Evolutionary conservation across 2,113 vertebrate species (phyloP).

Genomic region (Rostratula benghalensis): DNA sequence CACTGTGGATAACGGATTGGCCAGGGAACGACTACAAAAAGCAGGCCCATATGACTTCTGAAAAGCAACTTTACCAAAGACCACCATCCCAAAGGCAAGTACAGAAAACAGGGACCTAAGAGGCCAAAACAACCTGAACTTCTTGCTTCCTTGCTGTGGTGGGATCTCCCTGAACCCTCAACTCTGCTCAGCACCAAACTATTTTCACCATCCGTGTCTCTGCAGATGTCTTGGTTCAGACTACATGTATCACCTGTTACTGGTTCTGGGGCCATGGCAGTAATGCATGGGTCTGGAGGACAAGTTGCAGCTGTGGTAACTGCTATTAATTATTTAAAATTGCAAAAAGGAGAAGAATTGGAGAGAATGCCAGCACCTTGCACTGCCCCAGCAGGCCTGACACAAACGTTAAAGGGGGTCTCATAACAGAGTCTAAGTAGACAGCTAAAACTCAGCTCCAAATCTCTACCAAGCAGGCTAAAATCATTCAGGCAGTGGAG

Average conservation of each 20-base stretch:
- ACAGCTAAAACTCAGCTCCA: not conserved
- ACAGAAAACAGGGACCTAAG: not conserved
- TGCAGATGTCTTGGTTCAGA: not conserved
- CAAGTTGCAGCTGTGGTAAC: not conserved
- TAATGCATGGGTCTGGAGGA: not conserved
- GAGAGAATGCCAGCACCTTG: not conserved
- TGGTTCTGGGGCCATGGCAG: rapidly evolving
- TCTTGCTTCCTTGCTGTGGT: not conserved
- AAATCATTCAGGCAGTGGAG: not conserved
- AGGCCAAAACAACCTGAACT: not conserved
- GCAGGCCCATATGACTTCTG: not conserved
- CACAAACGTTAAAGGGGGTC: not conserved
- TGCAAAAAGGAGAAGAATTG: not conserved
- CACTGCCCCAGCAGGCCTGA: not conserved
- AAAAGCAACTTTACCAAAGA: not conserved
- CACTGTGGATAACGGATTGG: not conserved
- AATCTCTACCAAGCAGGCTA: not conserved
- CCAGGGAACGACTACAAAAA: not conserved
- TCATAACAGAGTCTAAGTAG: not conserved
- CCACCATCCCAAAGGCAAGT: not conserved
- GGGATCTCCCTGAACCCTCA: not conserved
- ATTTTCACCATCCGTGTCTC: not conserved
- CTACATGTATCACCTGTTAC: not conserved
- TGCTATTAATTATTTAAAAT: not conserved
- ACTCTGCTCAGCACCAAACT: not conserved